These are phyloP conservation scores for Cotesia glomerata DNA, from an alignment of 1,140 invertebrate species.

Conservation along the genomic window DNA sequence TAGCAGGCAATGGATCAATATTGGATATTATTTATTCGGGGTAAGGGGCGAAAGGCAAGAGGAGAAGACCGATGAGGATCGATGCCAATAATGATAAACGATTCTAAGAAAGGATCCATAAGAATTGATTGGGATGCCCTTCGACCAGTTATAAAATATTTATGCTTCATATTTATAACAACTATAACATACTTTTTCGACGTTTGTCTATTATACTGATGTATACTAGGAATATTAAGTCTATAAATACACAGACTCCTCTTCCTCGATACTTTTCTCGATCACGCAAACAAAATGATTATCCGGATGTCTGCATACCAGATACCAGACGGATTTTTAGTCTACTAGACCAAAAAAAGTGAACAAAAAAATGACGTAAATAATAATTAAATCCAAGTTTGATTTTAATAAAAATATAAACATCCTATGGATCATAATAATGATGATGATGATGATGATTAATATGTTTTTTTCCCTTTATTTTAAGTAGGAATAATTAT, in stretches of 20 bases:
- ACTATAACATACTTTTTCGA: neutral
- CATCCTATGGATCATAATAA: neutral
- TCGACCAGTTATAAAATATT: conserved; percentile 15
- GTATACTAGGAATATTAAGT: neutral
- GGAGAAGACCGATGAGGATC: conserved; percentile 2
- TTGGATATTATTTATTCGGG: neutral
- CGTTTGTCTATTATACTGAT: neutral
- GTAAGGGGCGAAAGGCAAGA: neutral
- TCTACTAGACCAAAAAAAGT: neutral
- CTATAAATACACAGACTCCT: neutral
- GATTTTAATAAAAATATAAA: neutral
- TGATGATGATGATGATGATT: no score
- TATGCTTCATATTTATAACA: neutral
- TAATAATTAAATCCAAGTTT: neutral
- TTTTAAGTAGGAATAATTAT: neutral
- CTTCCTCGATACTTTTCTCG: neutral
- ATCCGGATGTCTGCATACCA: no score
- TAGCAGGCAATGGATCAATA: conserved; percentile 1
- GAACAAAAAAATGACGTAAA: neutral
- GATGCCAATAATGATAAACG: conserved; percentile 19
- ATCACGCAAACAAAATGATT: conserved; percentile 9
- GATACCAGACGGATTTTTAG: neutral
- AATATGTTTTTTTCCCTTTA: neutral
- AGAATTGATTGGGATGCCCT: conserved; percentile 9
- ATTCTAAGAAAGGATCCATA: conserved; percentile 16